These are phyloP conservation scores for Stigmatopora argus DNA, from an alignment of 2,113 vertebrate genomes.

Conservation along the genomic window DNA sequence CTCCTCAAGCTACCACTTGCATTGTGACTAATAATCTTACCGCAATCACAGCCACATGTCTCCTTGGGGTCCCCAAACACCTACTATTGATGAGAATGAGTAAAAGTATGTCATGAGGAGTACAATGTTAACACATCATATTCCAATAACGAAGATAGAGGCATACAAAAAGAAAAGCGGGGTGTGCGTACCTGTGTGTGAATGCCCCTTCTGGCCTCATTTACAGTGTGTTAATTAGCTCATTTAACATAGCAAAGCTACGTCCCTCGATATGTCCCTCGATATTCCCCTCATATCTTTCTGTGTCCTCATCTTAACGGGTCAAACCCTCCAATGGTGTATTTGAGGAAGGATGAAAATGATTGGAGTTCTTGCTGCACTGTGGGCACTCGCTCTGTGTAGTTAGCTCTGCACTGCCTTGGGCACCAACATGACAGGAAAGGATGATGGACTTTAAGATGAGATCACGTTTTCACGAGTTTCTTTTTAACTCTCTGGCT, in stretches of 20 bases:
- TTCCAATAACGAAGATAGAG: no score
- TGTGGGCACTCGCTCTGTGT: conserved; percentile 15
- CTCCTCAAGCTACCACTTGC: conserved; percentile 21
- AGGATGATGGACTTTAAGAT: conserved; percentile 41
- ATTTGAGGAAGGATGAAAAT: conserved; percentile 28
- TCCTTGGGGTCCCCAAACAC: not conserved
- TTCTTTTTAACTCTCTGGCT: not conserved
- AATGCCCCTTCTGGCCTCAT: not conserved
- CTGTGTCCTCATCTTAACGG: conserved; percentile 5
- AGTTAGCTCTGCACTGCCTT: conserved; percentile 39
- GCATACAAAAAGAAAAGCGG: not conserved
- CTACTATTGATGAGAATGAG: not conserved
- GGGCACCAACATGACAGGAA: conserved; percentile 49
- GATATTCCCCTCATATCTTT: not conserved
- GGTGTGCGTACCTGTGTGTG: not conserved
- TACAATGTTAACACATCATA: not conserved
- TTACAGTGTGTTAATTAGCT: not conserved
- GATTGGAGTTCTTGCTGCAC: not conserved
- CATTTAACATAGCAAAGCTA: not conserved
- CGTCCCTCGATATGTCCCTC: not conserved
- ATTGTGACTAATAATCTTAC: conserved; percentile 23
- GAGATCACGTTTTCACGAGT: conserved; percentile 10
- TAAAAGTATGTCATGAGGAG: not conserved
- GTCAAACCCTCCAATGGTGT: conserved; percentile 31
- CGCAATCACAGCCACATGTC: not conserved